These are phyloP conservation scores for Spondyliosoma cantharus DNA, from an alignment of 2,797 vertebrate genomes.

Conservation along the genomic window DNA sequence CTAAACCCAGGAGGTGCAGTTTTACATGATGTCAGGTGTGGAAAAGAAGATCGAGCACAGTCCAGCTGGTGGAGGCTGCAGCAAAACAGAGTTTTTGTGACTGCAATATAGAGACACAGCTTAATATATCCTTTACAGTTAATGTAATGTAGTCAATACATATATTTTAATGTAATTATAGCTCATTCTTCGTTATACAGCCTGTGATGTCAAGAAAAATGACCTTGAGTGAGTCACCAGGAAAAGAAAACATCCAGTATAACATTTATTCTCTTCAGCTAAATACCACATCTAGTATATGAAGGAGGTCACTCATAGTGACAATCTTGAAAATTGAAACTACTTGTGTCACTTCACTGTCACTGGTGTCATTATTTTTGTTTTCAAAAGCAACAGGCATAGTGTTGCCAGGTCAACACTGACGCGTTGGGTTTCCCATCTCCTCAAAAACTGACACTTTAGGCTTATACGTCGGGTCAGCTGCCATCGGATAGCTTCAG, in stretches of 20 bases:
- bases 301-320: not conserved
- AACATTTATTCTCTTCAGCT: not conserved
- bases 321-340: not conserved
- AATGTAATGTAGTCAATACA: not conserved
- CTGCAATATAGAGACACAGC: not conserved
- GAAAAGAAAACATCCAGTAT: not conserved
- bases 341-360: not conserved
- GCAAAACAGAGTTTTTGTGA: conserved; percentile 3
- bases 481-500: too few species aligned
- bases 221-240: conserved; percentile 1
- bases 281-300: not conserved
- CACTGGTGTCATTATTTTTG: not conserved
- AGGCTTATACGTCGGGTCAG: too few species aligned
- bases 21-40: conserved; percentile 39
- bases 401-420: too few species aligned
- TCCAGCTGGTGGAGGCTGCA: conserved; percentile 7
- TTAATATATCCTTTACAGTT: not conserved
- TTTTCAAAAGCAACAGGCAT: not conserved
- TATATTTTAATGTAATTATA: not conserved
- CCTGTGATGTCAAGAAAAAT: not conserved
- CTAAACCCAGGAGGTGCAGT: conserved; percentile 32
- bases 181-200: not conserved
- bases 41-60: not conserved
- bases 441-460: too few species aligned
- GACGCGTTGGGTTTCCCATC: too few species aligned